Evolutionary conservation across 2,797 vertebrate species (phyloP), one percentile per base, ranked within the genome.

Genomic region (Sebastes baramenuke): DNA sequence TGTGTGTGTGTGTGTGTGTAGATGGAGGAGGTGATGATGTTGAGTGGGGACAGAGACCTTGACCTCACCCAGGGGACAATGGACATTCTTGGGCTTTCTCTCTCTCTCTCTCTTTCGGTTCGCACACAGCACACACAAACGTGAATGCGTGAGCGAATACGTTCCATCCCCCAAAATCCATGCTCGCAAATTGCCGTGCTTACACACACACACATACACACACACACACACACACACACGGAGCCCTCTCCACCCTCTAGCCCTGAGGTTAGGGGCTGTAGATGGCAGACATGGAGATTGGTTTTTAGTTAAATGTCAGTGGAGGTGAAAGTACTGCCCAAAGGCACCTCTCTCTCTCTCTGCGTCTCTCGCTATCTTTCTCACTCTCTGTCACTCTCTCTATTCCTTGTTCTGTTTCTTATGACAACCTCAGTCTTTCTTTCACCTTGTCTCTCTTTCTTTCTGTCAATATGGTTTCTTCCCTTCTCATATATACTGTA

Each of bases 291-390:
- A 94, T 94, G 92, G 91, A 95, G 95, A 95, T 94, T 93, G 90
- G 93, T 95, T 96, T 96, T 96, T 95, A 96, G 93, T 96, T 96
- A 97, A 96, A 97, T 96, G 95, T 96, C 96, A 96, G 93, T 92
- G 90, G 93, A 94, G 95, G 95, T 95, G 95, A 95, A 96, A 93
- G 95, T 93, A 95, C 87, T 74, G 93, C 94, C 92, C 82, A 77
- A 80, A 96, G 94, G 94, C 93, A 46, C 24, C 25, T 25, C 25
- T 25, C 56, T 59, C 54, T 22, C 56, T 36, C 54, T 70, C 67
- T 72, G 80, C 72, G 30, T 74, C 38, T 61, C 42, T 72, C 5
- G 12, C 90, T 93, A 1, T 72, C 56, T 85, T 49, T 81, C 87
- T 90, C 88, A 79, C 83, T 90, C 90, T 90, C 82, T 78, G 42